phyloP scores from a whole-genome alignment of 2,113 vertebrate species.

The pig (Sus scrofa) region T2T-Sscrofa CM000826.6:82561001-82561500 shows the following conservation, averaged over 20 bases:
- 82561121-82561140: not conserved
- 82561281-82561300: no score
- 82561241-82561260: no score
- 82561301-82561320: no score
- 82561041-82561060: slow-evolving; percentile 3
- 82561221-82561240: not conserved
- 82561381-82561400: no score
- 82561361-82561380: no score
- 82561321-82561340: no score
- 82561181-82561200: not conserved
- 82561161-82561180: not conserved
- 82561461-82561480: not conserved
- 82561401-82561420: no score
- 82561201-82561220: slow-evolving; percentile 46
- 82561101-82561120: slow-evolving; percentile 40
- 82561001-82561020: not conserved
- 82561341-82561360: no score
- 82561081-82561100: slow-evolving; percentile 40
- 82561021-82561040: not conserved
- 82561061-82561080: not conserved
- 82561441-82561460: no score
- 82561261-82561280: no score
- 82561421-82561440: no score
- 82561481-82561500: not conserved
- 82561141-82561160: slow-evolving; percentile 28